Percentiles rank a stretch among this genome's conserved stretches.
phyloP scores from a whole-genome alignment of 2,888 invertebrate genomes.

The Quadroppia sp. region DNA sequence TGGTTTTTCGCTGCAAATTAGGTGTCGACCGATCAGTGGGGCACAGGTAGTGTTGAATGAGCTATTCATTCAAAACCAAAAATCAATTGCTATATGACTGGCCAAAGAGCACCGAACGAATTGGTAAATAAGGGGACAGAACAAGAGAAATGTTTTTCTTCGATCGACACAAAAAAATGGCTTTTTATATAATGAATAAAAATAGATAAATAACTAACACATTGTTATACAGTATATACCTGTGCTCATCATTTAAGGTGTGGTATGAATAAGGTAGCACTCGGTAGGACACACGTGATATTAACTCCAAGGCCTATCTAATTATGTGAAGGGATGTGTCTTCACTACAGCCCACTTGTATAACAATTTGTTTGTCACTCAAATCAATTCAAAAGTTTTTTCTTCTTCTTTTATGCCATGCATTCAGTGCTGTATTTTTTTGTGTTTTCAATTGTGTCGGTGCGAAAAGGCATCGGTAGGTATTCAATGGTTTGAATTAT shows the following conservation, averaged over 20 bases:
- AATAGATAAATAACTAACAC: slow-evolving; percentile 3
- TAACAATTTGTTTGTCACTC: slow-evolving; percentile 19
- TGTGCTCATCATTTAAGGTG: not conserved
- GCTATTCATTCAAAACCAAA: too few relatives aligned
- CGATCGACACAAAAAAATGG: not conserved
- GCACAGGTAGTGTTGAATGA: too few relatives aligned
- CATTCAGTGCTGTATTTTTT: not conserved
- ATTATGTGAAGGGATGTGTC: not conserved
- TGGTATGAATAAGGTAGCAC: not conserved
- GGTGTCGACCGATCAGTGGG: not conserved
- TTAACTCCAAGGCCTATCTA: not conserved
- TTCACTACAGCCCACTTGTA: not conserved
- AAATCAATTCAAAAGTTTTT: not conserved
- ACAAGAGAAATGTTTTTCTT: not conserved
- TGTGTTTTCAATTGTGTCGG: not conserved
- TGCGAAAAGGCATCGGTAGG: not conserved
- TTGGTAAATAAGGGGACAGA: too few relatives aligned
- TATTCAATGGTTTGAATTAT: not conserved
- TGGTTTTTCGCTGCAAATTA: not conserved
- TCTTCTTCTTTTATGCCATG: too few relatives aligned
- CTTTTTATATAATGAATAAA: not conserved
- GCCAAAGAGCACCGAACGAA: not conserved
- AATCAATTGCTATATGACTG: slow-evolving; percentile 20
- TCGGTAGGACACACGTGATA: not conserved
- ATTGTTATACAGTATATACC: not conserved